Percentiles rank a stretch among this genome's conserved stretches.
Conservation (phyloP, 2,888 invertebrate species). For the Diplolepis rosae region DNA sequence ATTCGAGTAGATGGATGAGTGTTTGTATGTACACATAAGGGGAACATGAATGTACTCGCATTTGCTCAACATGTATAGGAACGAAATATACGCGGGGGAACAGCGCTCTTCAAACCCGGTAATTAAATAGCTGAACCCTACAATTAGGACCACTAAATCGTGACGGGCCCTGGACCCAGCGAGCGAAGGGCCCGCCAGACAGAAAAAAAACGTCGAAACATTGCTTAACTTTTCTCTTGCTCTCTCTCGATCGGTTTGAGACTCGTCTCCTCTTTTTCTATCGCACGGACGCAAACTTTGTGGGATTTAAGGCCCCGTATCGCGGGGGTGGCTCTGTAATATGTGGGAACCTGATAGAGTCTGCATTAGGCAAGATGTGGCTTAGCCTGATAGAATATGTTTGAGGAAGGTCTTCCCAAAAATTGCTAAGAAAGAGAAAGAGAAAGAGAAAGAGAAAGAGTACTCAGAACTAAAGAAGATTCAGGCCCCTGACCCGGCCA, state of each 20-base stretch:
- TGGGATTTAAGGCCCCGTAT: slow-evolving; percentile 47
- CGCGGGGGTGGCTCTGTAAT: slow-evolving; percentile 72
- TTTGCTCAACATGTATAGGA: slow-evolving; percentile 56
- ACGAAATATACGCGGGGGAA: slow-evolving; percentile 53
- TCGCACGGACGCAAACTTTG: slow-evolving; percentile 43
- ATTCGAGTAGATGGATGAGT: slow-evolving; percentile 7
- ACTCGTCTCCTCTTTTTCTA: slow-evolving; percentile 39
- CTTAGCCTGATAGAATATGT: slow-evolving; percentile 5
- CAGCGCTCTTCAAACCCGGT: slow-evolving; percentile 78
- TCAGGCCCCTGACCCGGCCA: slow-evolving; percentile 9
- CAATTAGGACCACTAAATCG: slow-evolving; percentile 91
- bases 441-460: slow-evolving; percentile 2
- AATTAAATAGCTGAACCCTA: slow-evolving; percentile 89
- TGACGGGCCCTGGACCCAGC: slow-evolving; percentile 78
- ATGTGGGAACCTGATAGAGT: slow-evolving; percentile 69
- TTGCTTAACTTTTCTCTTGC: slow-evolving; percentile 58
- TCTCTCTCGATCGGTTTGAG: slow-evolving; percentile 33
- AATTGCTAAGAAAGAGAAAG: background rate
- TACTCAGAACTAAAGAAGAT: background rate
- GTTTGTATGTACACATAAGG: background rate
- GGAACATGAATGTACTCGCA: slow-evolving; percentile 50
- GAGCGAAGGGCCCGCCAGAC: slow-evolving; percentile 74
- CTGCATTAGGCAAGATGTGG: slow-evolving; percentile 39
- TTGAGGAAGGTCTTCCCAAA: too few species aligned
- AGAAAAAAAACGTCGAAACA: slow-evolving; percentile 70